Conservation (phyloP, 2,113 vertebrate genomes). For the Pyrgilauda ruficollis region DNA sequence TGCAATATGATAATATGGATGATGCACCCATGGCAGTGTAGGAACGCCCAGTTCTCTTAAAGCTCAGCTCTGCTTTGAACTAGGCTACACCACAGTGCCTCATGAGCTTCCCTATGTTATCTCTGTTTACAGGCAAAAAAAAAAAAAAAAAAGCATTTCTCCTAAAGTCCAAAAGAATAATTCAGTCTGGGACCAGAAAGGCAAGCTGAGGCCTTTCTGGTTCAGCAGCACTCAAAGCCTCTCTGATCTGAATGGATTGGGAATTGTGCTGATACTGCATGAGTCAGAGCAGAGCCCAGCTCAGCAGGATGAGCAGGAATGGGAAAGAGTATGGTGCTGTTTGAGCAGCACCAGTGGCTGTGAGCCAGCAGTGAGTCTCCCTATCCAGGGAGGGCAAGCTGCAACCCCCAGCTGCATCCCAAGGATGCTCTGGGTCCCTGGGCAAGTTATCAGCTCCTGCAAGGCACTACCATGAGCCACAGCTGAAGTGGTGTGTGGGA, state of each 20-base stretch:
- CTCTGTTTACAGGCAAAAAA: conserved; percentile 2
- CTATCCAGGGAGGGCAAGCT: rapidly evolving
- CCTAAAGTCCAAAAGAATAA: conserved; percentile 1
- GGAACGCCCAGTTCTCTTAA: not conserved
- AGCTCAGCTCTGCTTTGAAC: not conserved
- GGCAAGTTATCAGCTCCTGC: rapidly evolving
- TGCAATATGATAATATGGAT: not conserved
- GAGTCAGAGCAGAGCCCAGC: conserved; percentile 57
- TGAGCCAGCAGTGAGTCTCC: not conserved
- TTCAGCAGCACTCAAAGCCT: conserved; percentile 56
- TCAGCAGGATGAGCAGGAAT: conserved; percentile 32
- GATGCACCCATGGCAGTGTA: not conserved
- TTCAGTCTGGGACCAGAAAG: conserved; percentile 49
- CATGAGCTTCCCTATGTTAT: not conserved
- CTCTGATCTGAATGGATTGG: conserved; percentile 30
- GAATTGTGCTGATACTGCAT: conserved; percentile 55
- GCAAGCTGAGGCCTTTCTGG: conserved; percentile 17
- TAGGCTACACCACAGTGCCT: not conserved
- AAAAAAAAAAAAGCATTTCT: not conserved
- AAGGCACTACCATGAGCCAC: rapidly evolving
- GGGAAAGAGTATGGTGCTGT: not conserved
- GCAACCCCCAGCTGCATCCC: not conserved
- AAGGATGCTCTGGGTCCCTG: not conserved
- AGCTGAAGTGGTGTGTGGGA: not conserved
- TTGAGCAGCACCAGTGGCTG: not conserved